These are phyloP conservation scores for Tachysurus vachellii DNA, from an alignment of 2,113 vertebrate genomes.

Conservation along the genomic window DNA sequence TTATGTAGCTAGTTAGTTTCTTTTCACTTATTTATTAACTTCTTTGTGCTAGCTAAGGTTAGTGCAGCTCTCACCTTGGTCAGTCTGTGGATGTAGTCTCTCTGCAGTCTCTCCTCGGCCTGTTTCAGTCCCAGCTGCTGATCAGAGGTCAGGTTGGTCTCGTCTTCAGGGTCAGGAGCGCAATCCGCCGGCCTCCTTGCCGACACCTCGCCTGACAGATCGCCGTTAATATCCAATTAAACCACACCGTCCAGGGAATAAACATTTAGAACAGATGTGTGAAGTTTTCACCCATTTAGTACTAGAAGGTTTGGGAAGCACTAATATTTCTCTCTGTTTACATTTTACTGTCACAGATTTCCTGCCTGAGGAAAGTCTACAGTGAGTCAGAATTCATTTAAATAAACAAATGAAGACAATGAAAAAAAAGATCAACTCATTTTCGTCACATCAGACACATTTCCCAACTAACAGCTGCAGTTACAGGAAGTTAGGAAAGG, in stretches of 20 bases:
- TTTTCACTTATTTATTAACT: not conserved
- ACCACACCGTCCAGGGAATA: not conserved
- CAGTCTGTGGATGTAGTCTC: constrained; percentile 94
- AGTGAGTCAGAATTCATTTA: not conserved
- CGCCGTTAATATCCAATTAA: not conserved
- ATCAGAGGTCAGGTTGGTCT: constrained; percentile 80
- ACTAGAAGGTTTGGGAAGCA: not conserved
- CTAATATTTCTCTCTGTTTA: not conserved
- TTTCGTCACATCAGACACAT: not conserved
- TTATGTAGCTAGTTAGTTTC: not conserved
- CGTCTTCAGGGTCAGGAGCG: constrained; percentile 66
- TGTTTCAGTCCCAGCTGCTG: constrained; percentile 95
- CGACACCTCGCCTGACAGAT: constrained; percentile 73
- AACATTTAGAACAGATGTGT: not conserved
- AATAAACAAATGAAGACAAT: not conserved
- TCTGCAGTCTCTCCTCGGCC: constrained; percentile 93
- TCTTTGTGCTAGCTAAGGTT: no score
- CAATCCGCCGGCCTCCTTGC: constrained; percentile 72
- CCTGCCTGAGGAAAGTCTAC: not conserved
- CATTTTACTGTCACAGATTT: not conserved
- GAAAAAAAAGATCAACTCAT: not conserved
- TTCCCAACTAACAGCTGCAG: not conserved
- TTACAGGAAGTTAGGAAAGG: no score
- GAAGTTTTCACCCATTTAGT: not conserved
- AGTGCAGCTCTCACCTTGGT: constrained; percentile 78